A percentile compares a stretch with the other conserved stretches of the same genome.
Conservation (phyloP, 2,113 vertebrate genomes). For the Myocastor coypus region DNA sequence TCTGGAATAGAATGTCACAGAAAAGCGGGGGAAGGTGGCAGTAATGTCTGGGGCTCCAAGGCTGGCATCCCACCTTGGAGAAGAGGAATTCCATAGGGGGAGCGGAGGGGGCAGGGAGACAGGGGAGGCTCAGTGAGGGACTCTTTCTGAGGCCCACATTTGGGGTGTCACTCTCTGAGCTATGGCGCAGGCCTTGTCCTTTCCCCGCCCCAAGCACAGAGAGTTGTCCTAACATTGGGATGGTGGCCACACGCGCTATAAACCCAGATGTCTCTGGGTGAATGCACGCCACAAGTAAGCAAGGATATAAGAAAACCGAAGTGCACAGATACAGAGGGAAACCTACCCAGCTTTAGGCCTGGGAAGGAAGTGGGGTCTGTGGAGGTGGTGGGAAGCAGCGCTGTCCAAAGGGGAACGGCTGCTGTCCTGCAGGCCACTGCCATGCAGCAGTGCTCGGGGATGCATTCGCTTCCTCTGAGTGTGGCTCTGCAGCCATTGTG, state of each 20-base stretch:
- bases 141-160: background rate
- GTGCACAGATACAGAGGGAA: background rate
- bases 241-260: too few relatives aligned
- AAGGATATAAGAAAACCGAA: background rate
- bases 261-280: background rate
- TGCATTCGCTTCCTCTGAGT: background rate
- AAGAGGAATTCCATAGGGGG: background rate
- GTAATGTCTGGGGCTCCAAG: background rate
- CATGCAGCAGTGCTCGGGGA: accelerated
- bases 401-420: background rate
- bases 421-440: background rate
- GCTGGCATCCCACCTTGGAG: background rate
- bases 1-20: background rate
- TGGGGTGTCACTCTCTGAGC: too few relatives aligned
- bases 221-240: background rate
- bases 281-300: background rate
- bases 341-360: background rate
- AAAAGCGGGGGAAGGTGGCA: too few relatives aligned
- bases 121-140: background rate
- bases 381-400: too few relatives aligned
- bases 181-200: background rate
- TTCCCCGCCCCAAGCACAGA: background rate
- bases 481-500: background rate
- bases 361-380: accelerated
- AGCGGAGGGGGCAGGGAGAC: background rate